These are phyloP conservation scores for Burhinus bistriatus DNA, from an alignment of 2,113 vertebrate species.

Conservation along the genomic window DNA sequence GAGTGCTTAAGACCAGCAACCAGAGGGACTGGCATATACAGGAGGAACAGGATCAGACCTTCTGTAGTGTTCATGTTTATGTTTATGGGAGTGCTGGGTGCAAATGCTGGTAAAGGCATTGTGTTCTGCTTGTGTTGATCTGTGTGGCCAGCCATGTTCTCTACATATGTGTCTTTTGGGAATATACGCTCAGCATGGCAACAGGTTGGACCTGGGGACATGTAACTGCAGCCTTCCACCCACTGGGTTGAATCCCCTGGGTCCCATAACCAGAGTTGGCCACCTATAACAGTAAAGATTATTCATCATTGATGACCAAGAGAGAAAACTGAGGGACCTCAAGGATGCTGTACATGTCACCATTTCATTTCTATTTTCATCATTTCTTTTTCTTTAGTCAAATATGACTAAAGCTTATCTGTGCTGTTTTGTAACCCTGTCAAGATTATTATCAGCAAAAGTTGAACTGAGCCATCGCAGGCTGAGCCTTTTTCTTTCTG, in stretches of 20 bases:
- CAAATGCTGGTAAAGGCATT: neutral
- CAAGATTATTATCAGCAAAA: neutral
- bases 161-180: neutral
- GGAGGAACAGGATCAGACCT: neutral
- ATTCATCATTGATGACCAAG: neutral
- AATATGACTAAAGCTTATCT: neutral
- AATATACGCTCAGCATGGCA: neutral
- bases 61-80: neutral
- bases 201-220: neutral
- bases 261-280: neutral
- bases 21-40: neutral
- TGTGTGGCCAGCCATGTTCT: neutral
- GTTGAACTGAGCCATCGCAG: neutral
- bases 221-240: neutral
- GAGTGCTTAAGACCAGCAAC: neutral
- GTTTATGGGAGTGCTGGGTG: neutral
- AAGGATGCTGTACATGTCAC: neutral
- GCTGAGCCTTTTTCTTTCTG: neutral
- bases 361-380: neutral
- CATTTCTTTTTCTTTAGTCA: neutral
- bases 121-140: neutral
- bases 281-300: neutral
- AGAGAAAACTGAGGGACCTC: neutral
- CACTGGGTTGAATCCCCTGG: neutral
- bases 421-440: neutral